Percentiles rank a stretch among this genome's conserved stretches.
Evolutionary conservation across 2,888 invertebrate species (phyloP).

Genomic region (Drosophila ustulata): DNA sequence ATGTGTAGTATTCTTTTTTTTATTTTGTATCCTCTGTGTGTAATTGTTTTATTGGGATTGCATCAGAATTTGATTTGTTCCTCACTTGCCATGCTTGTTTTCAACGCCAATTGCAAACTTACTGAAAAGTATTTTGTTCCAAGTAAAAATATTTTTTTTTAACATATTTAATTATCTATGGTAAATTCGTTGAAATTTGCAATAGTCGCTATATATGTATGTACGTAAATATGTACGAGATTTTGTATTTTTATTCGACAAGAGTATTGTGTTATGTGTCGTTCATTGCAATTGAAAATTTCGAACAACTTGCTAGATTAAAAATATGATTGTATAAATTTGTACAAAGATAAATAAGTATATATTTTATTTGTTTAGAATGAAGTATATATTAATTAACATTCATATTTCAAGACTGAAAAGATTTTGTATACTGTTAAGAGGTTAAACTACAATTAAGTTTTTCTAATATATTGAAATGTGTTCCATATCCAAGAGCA

Average conservation of each 20-base stretch:
- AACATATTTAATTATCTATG: too few relatives aligned
- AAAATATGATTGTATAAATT: too few relatives aligned
- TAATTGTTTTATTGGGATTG: slow-evolving; percentile 29
- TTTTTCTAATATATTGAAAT: not conserved
- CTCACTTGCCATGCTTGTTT: slow-evolving; percentile 14
- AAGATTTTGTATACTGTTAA: not conserved
- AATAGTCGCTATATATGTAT: too few relatives aligned
- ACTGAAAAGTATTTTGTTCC: not conserved
- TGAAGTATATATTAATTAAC: not conserved
- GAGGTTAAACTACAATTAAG: not conserved
- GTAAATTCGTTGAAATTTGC: too few relatives aligned
- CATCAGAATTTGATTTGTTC: slow-evolving; percentile 23
- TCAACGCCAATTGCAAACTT: not conserved
- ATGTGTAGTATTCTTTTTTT: slow-evolving; percentile 23
- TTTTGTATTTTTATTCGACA: not conserved
- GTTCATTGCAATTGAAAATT: too few relatives aligned
- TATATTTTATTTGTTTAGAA: too few relatives aligned
- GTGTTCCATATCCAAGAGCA: not conserved
- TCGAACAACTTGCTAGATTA: too few relatives aligned
- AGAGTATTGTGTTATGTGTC: too few relatives aligned
- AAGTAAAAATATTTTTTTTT: too few relatives aligned
- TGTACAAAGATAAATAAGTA: too few relatives aligned
- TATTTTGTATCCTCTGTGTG: slow-evolving; percentile 4
- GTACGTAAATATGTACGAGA: too few relatives aligned
- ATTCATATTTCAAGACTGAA: not conserved